Base-by-base conservation (phyloP, 2,888 invertebrate species). In the Oscheius sp. region DNA sequence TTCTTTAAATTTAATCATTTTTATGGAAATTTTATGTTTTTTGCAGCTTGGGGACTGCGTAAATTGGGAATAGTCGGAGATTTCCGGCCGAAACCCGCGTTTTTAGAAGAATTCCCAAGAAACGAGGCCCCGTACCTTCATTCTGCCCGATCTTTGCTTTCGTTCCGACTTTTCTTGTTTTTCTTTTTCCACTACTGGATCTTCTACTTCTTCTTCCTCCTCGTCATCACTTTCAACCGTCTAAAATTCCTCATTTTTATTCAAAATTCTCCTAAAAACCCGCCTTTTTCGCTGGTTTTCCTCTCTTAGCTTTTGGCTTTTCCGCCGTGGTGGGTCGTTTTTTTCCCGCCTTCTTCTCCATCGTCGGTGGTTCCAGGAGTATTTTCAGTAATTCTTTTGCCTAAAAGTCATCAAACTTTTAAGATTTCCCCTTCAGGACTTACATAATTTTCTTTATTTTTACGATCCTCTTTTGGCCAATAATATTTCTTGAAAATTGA, bases 391-490 rank as follows among this genome's bases (percentile, higher is more conserved):
- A 27, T 27, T 58, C 35, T 6, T 25, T 58, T 13, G 58, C 58
- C 58, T 58, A 27, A 58, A 58, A 35, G 35, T 35, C 9, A 6
- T 35, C 35, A 6, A 35, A 3, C 35, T 35, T n/a, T n/a, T n/a
- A n/a, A n/a, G n/a, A n/a, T 35, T 9, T 35, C 9, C 35, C 35
- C 9, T 9, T 13, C 7, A 35, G 27, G 5, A 16, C 25, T 58
- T 3, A 58, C 58, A 58, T 58, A 58, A 27, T 25, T n/a, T 2
- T 58, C 58, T 1, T 27, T 58, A 18, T 58, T 29, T 13, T 58
- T 58, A 13, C 27, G 21, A 35, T 35, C 9, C 25, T 58, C 58
- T 13, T 27, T 29, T 25, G 58, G 58, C 27, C 35, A 29, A 18
- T 58, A 58, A 29, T 25, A 58, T 12, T 58, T 58, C n/a, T 27